These are phyloP conservation scores for Cyclophora punctaria DNA, from an alignment of 2,888 invertebrate species.

Conservation along the genomic window DNA sequence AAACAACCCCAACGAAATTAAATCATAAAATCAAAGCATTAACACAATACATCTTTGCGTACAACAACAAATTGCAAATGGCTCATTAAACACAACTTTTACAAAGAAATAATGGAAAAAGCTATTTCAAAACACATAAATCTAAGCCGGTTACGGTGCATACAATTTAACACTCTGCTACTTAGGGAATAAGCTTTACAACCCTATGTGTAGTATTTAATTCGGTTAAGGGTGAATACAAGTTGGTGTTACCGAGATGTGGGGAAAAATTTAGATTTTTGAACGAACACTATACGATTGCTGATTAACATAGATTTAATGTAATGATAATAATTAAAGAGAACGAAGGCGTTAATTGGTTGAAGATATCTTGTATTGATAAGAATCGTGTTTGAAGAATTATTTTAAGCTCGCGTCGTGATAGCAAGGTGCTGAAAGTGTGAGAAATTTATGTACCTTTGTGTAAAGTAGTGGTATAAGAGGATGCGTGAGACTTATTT, in stretches of 20 bases:
- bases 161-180: not conserved
- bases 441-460: too few relatives aligned
- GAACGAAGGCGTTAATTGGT: not conserved
- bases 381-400: too few relatives aligned
- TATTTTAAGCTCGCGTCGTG: too few relatives aligned
- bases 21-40: slow-evolving; percentile 2
- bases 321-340: not conserved
- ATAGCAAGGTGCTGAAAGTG: too few relatives aligned
- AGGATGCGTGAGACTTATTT: too few relatives aligned
- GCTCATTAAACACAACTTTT: slow-evolving; percentile 49
- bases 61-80: slow-evolving; percentile 29
- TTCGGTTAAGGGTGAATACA: too few relatives aligned
- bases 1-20: slow-evolving; percentile 1
- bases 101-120: slow-evolving; percentile 45
- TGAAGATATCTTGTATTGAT: too few relatives aligned
- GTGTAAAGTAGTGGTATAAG: too few relatives aligned
- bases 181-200: slow-evolving; percentile 17
- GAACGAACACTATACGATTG: slow-evolving; percentile 4
- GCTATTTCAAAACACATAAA: slow-evolving; percentile 57
- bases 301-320: slow-evolving; percentile 18
- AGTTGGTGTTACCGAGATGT: not conserved
- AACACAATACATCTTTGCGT: too few relatives aligned
- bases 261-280: slow-evolving; percentile 5
- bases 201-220: slow-evolving; percentile 3
- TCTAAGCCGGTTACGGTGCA: slow-evolving; percentile 26